These are phyloP conservation scores for Neolamprologus tretocephalus DNA, from an alignment of 2,113 vertebrate species.

Conservation along the genomic window DNA sequence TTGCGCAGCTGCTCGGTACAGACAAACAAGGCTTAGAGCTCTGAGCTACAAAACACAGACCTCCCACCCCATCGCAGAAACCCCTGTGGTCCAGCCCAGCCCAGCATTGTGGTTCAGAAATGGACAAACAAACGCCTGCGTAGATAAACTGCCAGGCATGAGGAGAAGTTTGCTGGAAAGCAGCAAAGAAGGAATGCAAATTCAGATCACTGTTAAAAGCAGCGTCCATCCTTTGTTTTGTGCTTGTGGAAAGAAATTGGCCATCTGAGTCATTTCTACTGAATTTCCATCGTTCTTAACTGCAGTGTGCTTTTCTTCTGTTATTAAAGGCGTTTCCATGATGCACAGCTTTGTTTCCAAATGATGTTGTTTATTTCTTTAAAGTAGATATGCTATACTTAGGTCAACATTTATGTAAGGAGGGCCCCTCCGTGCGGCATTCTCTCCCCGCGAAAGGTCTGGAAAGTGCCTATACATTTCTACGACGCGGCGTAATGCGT, in stretches of 20 bases:
- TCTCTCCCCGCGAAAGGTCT: slow-evolving; percentile 8
- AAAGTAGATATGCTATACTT: slow-evolving; percentile 18
- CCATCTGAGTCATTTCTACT: neutral
- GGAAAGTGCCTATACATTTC: slow-evolving; percentile 43
- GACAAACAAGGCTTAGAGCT: slow-evolving; percentile 73
- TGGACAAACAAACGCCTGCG: slow-evolving; percentile 56
- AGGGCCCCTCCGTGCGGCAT: neutral
- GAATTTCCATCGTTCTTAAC: neutral
- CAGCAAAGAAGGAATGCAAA: slow-evolving; percentile 1
- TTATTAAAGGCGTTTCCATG: neutral
- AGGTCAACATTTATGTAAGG: slow-evolving; percentile 32
- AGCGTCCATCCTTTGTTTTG: neutral
- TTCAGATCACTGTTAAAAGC: neutral
- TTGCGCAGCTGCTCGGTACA: slow-evolving; percentile 73
- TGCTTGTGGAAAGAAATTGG: neutral
- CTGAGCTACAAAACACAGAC: slow-evolving; percentile 63
- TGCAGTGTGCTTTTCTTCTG: neutral
- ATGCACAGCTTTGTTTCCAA: slow-evolving; percentile 23
- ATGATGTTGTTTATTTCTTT: slow-evolving; percentile 22
- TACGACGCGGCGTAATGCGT: slow-evolving; percentile 38
- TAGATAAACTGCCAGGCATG: slow-evolving; percentile 38
- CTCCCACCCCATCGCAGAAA: slow-evolving; percentile 51
- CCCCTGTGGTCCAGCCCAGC: slow-evolving; percentile 48
- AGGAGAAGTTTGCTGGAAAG: slow-evolving; percentile 14
- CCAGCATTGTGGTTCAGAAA: slow-evolving; percentile 34